Conservation (phyloP, 2,888 invertebrate species). For the Agrilus mali region DNA sequence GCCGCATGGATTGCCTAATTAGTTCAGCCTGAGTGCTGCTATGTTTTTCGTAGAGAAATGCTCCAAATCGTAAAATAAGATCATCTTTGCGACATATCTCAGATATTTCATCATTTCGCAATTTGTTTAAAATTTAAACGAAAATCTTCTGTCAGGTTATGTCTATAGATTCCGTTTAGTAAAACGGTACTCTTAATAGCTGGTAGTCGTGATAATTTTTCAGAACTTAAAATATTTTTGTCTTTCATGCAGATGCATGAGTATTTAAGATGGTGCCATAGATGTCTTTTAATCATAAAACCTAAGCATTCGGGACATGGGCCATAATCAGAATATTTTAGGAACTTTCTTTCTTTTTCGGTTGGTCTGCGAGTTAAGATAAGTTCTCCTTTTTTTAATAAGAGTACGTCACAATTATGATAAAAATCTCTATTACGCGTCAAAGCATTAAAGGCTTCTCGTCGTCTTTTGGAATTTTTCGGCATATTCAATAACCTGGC, state of each 20-base stretch:
- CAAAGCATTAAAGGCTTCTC: not conserved
- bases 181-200: constrained; percentile 5
- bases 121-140: not conserved
- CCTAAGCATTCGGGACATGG: constrained; percentile 8
- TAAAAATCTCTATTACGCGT: constrained; percentile 4
- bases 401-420: constrained; percentile 7
- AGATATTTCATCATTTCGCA: no score
- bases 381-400: constrained; percentile 6
- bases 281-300: constrained; percentile 6
- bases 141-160: constrained; percentile 3
- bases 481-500: not conserved
- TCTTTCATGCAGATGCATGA: no score
- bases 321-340: constrained; percentile 6
- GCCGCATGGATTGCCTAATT: constrained; percentile 11
- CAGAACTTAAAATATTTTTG: not conserved
- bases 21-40: constrained; percentile 7
- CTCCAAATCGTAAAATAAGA: constrained; percentile 2
- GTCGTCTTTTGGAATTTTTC: not conserved
- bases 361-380: constrained; percentile 2
- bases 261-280: constrained; percentile 9
- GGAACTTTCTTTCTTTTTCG: not conserved
- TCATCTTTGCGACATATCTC: no score
- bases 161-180: constrained; percentile 2
- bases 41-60: constrained; percentile 10
- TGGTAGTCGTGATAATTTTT: constrained; percentile 1